Base-by-base conservation (phyloP, 1,140 invertebrate genomes). In the Cephus cinctus region DNA sequence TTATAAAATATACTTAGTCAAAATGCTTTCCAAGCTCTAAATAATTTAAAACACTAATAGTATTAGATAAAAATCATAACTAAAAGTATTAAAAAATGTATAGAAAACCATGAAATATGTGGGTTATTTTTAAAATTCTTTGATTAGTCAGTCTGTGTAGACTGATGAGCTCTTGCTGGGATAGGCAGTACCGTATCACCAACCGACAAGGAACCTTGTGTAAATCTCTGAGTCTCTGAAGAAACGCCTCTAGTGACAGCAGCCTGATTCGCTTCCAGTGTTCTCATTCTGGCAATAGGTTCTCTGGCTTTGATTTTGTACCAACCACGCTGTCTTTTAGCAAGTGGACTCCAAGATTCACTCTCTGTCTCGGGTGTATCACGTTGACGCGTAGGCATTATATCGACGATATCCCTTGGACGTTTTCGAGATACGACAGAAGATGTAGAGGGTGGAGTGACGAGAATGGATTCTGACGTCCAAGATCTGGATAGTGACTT, bases 261-360 rank as follows among this genome's bases (percentile, higher is more conserved):
- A 6, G 25, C 25, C n/a, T 27, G 25, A 27, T 27, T n/a, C 6
- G 6, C n/a, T 8, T 15, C 11, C 5, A 45, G 9, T 3, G 45
- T 6, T 43, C 27, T 52, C 63, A 67, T 62, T 34, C 64, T 32
- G 0, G 59, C 59, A 14, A 72, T 69, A 2, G 67, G 67, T 8
- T 62, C 54, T 6, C 69, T 56, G 16, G 31, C 59, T 22, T 57
- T 64, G 12, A 69, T 63, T 31, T 64, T 61, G 40, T 63, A 59
- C 67, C 69, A 69, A 5, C 61, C 59, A 0, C 64, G 52, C 19
- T 56, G 63, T 32, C 59, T 63, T 16, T 72, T 69, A 5, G 59
- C 35, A 21, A 36, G 35, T 3, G 69, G 69, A 45, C 67, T 64
- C 14, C 18, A n/a, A 14, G 39, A 19, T 3, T 51, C 43, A 25